Base-by-base conservation (phyloP, 2,888 invertebrate genomes). In the Myathropa florea region DNA sequence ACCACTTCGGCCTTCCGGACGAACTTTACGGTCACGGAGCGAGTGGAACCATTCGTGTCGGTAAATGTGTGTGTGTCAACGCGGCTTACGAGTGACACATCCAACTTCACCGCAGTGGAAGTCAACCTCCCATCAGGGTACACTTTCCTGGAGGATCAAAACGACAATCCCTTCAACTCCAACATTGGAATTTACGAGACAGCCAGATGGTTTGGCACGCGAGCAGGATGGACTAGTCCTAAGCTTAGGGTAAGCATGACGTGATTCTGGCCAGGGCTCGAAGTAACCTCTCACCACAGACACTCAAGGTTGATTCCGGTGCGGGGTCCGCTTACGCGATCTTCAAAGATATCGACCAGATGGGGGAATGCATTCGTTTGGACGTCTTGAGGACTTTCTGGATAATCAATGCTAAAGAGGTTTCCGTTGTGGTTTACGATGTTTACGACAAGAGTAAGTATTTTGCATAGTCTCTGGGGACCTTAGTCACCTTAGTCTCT, bases 341-440 rank as follows among this genome's bases (percentile, higher is more conserved):
- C 28, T 24, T 84, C 14, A 65, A 65, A 39, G 60, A 65, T 18
- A 2, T 80, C 4, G 7, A 33, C 6, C 33, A 24, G 4, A 61
- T n/a, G 18, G 84, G 70, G 28, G 26, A 23, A 1, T 84, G 84
- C 14, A 55, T 84, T 12, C 26, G 76, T 6, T 3, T 84, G 7
- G 70, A 33, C 12, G 28, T 24, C 1, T 0, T 33, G 2, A 55
- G 65, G 33, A 24, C 21, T 1, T 23, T 70, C 33, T 39, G 39
- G 3, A 55, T 84, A 1, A 23, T 70, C 12, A 61, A 76, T 30
- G n/a, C 23, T 3, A 70, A 71, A 10, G 70, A 57, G 30, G 28
- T 80, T 18, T 61, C 70, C 10, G 18, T 84, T 10, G 21, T 61
- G 12, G 39, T 33, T 0, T 71, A 76, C 30, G 84, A 76, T 33